phyloP scores from a whole-genome alignment of 2,797 vertebrate genomes.

The Pampus argenteus region DNA sequence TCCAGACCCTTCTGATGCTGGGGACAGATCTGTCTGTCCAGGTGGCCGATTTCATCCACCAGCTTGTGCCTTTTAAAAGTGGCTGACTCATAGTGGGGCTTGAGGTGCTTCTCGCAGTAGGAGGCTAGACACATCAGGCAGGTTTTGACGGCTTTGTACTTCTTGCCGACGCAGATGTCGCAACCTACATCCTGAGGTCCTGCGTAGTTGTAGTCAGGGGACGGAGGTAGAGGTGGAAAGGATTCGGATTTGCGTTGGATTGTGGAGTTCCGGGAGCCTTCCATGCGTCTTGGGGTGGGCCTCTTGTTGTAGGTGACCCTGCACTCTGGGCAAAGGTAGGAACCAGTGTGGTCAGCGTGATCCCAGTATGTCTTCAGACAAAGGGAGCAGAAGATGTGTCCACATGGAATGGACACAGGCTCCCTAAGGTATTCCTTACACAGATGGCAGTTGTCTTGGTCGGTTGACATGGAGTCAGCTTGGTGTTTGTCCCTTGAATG shows the following conservation, averaged over 20 bases:
- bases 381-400: constrained; percentile 84
- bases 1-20: constrained; percentile 98
- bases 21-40: constrained; percentile 95
- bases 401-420: constrained; percentile 86
- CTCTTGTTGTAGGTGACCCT: constrained; percentile 85
- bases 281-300: constrained; percentile 80
- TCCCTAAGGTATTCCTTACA: constrained; percentile 87
- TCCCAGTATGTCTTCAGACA: constrained; percentile 90
- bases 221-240: constrained; percentile 81
- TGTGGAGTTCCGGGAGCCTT: constrained; percentile 68
- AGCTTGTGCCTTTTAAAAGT: constrained; percentile 97
- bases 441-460: constrained; percentile 83
- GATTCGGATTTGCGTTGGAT: constrained; percentile 68
- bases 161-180: constrained; percentile 96
- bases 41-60: constrained; percentile 94
- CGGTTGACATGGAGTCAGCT: constrained; percentile 74
- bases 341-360: constrained; percentile 82
- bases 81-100: constrained; percentile 94
- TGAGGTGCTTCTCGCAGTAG: constrained; percentile 96
- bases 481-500: constrained; percentile 8
- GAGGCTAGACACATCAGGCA: constrained; percentile 98
- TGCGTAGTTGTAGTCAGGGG: constrained; percentile 86
- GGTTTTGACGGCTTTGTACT: constrained; percentile 94
- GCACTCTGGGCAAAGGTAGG: constrained; percentile 84
- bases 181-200: constrained; percentile 93